Conservation (phyloP, 2,797 vertebrate genomes). For the Labroides dimidiatus region DNA sequence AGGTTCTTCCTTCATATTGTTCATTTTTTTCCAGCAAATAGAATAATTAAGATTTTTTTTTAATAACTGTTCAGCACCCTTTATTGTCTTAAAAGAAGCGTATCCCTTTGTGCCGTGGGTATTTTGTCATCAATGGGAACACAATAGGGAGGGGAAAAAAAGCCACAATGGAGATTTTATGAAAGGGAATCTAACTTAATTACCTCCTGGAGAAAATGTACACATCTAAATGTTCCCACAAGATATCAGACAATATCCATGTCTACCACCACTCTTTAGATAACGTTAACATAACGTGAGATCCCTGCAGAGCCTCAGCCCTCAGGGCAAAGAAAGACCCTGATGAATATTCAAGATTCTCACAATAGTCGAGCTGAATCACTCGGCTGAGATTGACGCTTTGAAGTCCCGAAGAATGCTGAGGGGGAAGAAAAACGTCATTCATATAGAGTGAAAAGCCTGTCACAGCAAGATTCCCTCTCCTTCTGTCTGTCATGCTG, state of each 20-base stretch:
- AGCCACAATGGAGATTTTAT: not conserved
- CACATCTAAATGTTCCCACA: conserved; percentile 10
- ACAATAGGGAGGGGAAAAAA: too few relatives aligned
- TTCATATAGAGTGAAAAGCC: conserved; percentile 74
- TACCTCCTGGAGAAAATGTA: not conserved
- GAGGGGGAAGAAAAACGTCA: conserved; percentile 63
- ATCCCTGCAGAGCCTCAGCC: conserved; percentile 35
- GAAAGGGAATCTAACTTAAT: not conserved
- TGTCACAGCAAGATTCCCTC: conserved; percentile 70
- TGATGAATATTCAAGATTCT: conserved; percentile 75
- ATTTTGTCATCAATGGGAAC: not conserved
- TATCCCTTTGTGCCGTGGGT: not conserved
- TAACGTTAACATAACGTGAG: conserved; percentile 17
- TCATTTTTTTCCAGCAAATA: too few relatives aligned
- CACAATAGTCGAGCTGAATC: conserved; percentile 68
- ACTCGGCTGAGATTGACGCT: conserved; percentile 71
- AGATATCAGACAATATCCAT: conserved; percentile 19
- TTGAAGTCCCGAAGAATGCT: conserved; percentile 76
- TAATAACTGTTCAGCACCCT: not conserved
- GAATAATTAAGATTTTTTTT: too few relatives aligned
- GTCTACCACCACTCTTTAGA: conserved; percentile 4
- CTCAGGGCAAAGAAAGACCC: conserved; percentile 55
- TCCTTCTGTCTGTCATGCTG: conserved; percentile 49
- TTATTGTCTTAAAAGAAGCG: not conserved
- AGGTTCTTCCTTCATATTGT: too few relatives aligned